A percentile compares a stretch with the other conserved stretches of the same genome.
phyloP scores from a whole-genome alignment of 2,113 vertebrate species.

The Corynorhinus townsendii region DNA sequence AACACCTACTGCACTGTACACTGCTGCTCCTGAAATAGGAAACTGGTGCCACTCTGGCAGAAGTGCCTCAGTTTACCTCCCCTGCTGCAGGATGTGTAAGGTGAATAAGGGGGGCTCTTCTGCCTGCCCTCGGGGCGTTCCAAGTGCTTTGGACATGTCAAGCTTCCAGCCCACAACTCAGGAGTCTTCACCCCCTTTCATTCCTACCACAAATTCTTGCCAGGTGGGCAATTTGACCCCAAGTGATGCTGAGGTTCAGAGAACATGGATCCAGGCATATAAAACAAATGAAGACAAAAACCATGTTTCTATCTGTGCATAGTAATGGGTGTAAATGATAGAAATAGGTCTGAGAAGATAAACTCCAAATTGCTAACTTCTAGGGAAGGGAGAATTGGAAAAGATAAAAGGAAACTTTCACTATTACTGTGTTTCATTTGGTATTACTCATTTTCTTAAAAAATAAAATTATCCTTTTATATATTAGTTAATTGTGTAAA shows the following conservation, averaged over 20 bases:
- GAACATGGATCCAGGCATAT: not conserved
- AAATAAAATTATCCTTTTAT: not conserved
- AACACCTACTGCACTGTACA: not conserved
- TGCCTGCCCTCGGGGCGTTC: not conserved
- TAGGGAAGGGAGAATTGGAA: not conserved
- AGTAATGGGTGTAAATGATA: not conserved
- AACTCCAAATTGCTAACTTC: not conserved
- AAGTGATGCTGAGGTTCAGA: not conserved
- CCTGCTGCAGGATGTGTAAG: too few relatives aligned
- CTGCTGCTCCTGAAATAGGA: not conserved
- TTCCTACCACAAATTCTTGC: not conserved
- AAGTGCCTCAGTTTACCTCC: not conserved
- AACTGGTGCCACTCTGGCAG: not conserved
- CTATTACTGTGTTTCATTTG: not conserved
- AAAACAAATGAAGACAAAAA: not conserved
- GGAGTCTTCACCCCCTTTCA: not conserved
- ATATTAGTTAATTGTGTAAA: not conserved
- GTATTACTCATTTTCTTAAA: not conserved
- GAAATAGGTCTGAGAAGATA: not conserved
- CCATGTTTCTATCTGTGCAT: not conserved
- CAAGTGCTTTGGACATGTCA: not conserved
- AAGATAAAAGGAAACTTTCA: not conserved
- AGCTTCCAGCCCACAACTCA: accelerated
- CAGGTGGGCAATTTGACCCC: not conserved
- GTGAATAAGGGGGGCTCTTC: not conserved